Evolutionary conservation across 2,888 invertebrate species (phyloP).

Genomic region (Watsonalla binaria): DNA sequence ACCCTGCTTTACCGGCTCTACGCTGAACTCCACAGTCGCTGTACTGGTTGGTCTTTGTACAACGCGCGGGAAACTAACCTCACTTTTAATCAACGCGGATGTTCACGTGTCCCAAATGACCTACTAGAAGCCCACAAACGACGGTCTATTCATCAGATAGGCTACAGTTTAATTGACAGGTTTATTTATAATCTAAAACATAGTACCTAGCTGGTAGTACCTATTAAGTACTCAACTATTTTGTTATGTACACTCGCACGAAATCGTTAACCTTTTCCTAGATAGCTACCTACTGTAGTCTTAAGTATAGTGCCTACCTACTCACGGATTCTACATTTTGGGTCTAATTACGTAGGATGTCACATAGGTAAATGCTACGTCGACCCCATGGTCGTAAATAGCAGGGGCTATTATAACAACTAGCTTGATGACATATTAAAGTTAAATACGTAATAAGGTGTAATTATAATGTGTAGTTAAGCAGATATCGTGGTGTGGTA

Average conservation of each 20-base stretch:
- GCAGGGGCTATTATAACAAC: not conserved
- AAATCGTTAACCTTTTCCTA: too few species aligned
- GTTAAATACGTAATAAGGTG: conserved; percentile 12
- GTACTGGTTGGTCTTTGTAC: conserved; percentile 18
- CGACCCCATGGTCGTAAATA: too few species aligned
- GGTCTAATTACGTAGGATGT: too few species aligned
- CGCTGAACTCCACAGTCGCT: conserved; percentile 36
- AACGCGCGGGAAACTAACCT: conserved; percentile 49
- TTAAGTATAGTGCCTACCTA: too few species aligned
- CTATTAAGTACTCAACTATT: too few species aligned
- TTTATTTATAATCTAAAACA: conserved; percentile 10
- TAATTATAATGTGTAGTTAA: conserved; percentile 52
- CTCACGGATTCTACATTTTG: too few species aligned
- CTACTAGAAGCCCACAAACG: conserved; percentile 17
- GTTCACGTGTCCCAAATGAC: conserved; percentile 29
- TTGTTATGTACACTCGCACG: too few species aligned
- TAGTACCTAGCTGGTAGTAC: not conserved
- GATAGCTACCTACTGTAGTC: too few species aligned
- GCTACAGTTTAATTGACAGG: not conserved
- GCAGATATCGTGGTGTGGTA: conserved; percentile 36
- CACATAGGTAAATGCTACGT: too few species aligned
- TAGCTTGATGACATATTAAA: conserved; percentile 2
- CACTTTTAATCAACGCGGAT: conserved; percentile 65
- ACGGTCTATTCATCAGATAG: not conserved
- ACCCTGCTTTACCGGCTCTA: conserved; percentile 39